These are phyloP conservation scores for Neomonachus schauinslandi DNA, from an alignment of 2,113 vertebrate species.

Conservation along the genomic window DNA sequence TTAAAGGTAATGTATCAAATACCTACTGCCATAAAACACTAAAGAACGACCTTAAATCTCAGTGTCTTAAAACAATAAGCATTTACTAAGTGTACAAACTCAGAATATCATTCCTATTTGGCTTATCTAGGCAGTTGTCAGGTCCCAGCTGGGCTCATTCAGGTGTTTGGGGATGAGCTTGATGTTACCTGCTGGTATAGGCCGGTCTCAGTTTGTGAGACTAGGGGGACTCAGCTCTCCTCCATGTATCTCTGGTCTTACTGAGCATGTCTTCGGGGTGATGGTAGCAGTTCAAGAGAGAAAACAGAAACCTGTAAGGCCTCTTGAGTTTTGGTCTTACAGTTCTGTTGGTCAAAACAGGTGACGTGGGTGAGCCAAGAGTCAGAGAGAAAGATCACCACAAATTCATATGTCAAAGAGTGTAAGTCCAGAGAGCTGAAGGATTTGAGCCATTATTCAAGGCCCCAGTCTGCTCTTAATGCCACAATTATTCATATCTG, in stretches of 20 bases:
- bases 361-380: background rate
- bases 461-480: background rate
- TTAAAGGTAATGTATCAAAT: background rate
- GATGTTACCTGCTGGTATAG: background rate
- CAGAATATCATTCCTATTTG: background rate
- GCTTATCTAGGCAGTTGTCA: background rate
- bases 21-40: background rate
- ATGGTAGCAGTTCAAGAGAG: background rate
- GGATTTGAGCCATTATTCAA: background rate
- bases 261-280: background rate
- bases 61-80: background rate
- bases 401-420: background rate
- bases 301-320: background rate
- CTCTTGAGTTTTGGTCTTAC: background rate
- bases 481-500: background rate
- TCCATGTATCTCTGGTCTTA: background rate
- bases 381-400: background rate
- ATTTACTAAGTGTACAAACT: background rate
- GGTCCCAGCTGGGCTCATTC: background rate
- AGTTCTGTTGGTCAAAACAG: background rate
- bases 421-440: background rate
- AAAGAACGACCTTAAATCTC: background rate
- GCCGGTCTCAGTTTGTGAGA: background rate
- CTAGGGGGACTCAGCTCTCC: fast-evolving
- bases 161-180: background rate